Conservation (phyloP, 1,140 invertebrate genomes). For the Acromyrmex heyeri region DNA sequence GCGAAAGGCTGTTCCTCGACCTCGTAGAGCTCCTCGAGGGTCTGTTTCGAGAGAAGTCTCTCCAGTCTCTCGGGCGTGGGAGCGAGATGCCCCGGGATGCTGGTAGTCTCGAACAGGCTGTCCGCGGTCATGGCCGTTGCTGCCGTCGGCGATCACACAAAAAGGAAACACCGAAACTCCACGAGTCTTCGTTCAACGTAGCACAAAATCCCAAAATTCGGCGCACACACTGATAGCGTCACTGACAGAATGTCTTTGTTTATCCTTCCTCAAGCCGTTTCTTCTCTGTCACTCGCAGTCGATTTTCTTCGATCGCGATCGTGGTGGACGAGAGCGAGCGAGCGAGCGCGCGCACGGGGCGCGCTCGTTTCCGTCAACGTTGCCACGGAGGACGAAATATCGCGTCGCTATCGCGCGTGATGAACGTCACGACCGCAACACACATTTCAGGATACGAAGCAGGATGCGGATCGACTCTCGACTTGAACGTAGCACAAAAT, state of each 20-base stretch:
- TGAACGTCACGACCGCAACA: neutral
- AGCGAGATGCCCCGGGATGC: slow-evolving; percentile 86
- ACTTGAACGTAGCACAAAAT: neutral
- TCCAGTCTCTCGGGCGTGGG: slow-evolving; percentile 85
- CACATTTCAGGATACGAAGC: slow-evolving; percentile 26
- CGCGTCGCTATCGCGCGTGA: slow-evolving; percentile 27
- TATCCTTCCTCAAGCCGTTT: neutral
- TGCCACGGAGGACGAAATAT: neutral
- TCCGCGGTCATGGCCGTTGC: slow-evolving; percentile 82
- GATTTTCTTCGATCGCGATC: slow-evolving; percentile 35
- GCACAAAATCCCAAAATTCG: slow-evolving; percentile 12
- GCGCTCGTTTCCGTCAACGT: slow-evolving; percentile 23
- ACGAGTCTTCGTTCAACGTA: slow-evolving; percentile 9
- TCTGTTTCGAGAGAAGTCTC: slow-evolving; percentile 86
- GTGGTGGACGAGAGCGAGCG: neutral
- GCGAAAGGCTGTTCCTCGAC: slow-evolving; percentile 87
- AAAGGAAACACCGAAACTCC: neutral
- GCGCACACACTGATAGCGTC: slow-evolving; percentile 28
- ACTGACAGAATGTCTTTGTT: slow-evolving; percentile 30
- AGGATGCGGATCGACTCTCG: neutral
- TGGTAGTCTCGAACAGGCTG: slow-evolving; percentile 85
- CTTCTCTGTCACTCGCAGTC: slow-evolving; percentile 25
- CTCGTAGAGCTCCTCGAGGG: slow-evolving; percentile 86
- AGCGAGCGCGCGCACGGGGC: neutral
- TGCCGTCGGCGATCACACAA: slow-evolving; percentile 45